Conservation (phyloP, 2,113 vertebrate genomes). For the Pampusana beccarii region DNA sequence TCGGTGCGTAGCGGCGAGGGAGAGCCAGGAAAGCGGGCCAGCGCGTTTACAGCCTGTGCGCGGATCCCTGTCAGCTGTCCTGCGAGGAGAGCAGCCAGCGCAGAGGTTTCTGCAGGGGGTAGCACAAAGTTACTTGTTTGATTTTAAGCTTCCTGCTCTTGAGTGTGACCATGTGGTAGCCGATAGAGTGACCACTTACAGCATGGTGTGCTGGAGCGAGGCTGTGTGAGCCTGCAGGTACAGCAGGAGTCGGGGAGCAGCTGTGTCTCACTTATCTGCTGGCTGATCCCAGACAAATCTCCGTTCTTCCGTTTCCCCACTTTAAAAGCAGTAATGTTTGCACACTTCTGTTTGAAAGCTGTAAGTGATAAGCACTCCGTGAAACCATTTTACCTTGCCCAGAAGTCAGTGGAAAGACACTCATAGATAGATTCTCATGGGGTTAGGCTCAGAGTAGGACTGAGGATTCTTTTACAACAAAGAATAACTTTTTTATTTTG, state of each 20-base stretch:
- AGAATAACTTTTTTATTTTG: background rate
- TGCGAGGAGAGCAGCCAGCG: background rate
- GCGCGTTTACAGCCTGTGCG: accelerated
- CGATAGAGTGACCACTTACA: no score
- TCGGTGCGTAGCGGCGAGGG: background rate
- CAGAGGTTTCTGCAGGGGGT: background rate
- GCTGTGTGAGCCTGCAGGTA: background rate
- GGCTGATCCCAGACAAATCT: background rate
- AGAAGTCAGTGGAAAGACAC: background rate
- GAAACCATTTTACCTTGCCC: background rate
- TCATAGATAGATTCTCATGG: accelerated
- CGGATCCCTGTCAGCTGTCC: background rate
- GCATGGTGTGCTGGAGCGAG: background rate
- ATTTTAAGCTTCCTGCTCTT: background rate
- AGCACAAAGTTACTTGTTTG: background rate
- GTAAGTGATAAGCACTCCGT: accelerated
- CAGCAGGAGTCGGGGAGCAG: background rate
- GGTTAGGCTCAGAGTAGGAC: background rate
- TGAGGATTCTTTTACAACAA: background rate
- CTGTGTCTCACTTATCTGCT: background rate
- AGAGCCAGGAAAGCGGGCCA: background rate
- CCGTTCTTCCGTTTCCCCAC: background rate
- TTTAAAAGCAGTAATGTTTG: background rate
- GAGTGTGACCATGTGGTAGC: accelerated
- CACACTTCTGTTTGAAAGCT: background rate